Conservation (phyloP, 1,140 invertebrate genomes). For the Drosophila seguyi region DNA sequence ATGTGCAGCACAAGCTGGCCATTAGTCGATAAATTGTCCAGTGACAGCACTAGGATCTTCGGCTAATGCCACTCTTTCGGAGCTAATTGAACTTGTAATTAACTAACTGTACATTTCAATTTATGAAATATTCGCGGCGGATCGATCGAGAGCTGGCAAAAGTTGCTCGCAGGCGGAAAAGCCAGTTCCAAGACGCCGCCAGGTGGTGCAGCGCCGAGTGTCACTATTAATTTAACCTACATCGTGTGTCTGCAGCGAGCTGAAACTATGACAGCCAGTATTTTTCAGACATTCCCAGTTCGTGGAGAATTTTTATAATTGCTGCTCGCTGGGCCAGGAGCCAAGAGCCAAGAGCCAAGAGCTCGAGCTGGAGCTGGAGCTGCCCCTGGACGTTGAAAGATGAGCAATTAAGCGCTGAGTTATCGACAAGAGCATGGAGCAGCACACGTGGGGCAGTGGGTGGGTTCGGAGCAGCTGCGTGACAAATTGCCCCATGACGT, state of each 20-base stretch:
- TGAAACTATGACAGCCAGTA: slow-evolving; percentile 62
- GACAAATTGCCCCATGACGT: slow-evolving; percentile 75
- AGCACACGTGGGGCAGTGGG: slow-evolving; percentile 4
- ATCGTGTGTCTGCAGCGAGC: slow-evolving; percentile 57
- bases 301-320: slow-evolving; percentile 59
- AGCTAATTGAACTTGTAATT: slow-evolving; percentile 78
- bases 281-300: slow-evolving; percentile 47
- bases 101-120: slow-evolving; percentile 83
- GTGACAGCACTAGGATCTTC: slow-evolving; percentile 57
- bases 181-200: slow-evolving; percentile 49
- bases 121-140: slow-evolving; percentile 71
- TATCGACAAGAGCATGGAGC: slow-evolving; percentile 66
- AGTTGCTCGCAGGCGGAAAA: slow-evolving; percentile 46
- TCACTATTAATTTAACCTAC: slow-evolving; percentile 81
- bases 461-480: slow-evolving; percentile 44
- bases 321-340: slow-evolving; percentile 35
- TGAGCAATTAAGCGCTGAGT: slow-evolving; percentile 81
- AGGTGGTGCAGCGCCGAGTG: slow-evolving; percentile 66
- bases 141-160: slow-evolving; percentile 46
- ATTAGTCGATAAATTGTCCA: slow-evolving; percentile 69
- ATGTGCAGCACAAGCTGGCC: not conserved
- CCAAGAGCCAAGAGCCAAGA: not conserved
- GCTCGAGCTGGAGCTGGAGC: not conserved
- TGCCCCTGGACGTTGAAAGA: slow-evolving; percentile 70
- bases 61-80: slow-evolving; percentile 71